Conservation (phyloP, 2,888 invertebrate species). For the Cataglyphis livida region DNA sequence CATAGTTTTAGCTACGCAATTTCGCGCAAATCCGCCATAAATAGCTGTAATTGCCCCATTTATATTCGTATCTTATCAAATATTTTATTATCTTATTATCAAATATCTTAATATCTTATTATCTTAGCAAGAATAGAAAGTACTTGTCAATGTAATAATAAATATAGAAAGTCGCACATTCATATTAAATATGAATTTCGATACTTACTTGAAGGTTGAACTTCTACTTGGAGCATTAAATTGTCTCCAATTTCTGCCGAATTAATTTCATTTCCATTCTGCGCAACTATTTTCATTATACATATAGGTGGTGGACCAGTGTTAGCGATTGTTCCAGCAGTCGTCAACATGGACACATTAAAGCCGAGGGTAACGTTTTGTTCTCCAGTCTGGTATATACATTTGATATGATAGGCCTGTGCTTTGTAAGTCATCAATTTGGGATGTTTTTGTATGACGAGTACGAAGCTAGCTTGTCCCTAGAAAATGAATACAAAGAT, state of each 20-base stretch:
- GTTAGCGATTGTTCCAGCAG: constrained; percentile 97
- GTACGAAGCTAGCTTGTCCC: constrained; percentile 96
- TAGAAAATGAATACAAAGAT: constrained; percentile 77
- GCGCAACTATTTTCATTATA: constrained; percentile 95
- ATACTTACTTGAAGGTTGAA: constrained; percentile 89
- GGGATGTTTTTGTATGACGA: constrained; percentile 98
- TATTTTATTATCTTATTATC: too few species aligned
- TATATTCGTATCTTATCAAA: constrained; percentile 7
- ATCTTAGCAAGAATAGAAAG: neutral
- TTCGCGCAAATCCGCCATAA: constrained; percentile 97
- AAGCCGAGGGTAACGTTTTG: constrained; percentile 97
- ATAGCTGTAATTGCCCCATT: constrained; percentile 87
- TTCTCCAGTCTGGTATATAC: constrained; percentile 97
- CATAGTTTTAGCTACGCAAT: constrained; percentile 97
- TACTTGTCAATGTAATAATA: neutral
- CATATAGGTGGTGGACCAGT: constrained; percentile 97
- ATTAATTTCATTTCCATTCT: constrained; percentile 94
- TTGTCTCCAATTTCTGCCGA: constrained; percentile 97
- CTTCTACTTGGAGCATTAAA: constrained; percentile 94
- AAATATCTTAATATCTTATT: too few species aligned
- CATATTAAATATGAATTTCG: neutral
- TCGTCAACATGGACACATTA: constrained; percentile 98
- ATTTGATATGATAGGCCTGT: constrained; percentile 98
- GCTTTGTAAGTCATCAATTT: constrained; percentile 97
- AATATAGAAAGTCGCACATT: neutral